Base-by-base conservation (phyloP, 2,797 vertebrate genomes). In the Molossus alvarezi region DNA sequence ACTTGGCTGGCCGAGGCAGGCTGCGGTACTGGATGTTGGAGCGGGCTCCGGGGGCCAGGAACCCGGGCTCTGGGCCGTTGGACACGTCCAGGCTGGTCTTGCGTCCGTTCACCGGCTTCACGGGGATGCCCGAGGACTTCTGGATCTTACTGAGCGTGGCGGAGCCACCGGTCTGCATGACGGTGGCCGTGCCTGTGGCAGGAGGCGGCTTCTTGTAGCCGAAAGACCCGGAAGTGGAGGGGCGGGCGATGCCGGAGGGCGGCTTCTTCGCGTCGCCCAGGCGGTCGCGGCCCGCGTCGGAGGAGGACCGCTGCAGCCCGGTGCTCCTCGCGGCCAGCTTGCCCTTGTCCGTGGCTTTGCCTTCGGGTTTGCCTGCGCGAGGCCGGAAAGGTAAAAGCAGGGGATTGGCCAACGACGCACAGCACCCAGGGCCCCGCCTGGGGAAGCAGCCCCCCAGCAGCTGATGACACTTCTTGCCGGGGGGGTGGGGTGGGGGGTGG, bases 21-120 rank as follows among this genome's bases (percentile, higher is more conserved):
- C 99, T 99, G 93, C 99, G 99, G 95, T 99, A 99, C 98, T 99
- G 99, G 85, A 99, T 99, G 93, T 99, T 99, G 20, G 99, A 99
- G 48, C 99, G 99, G 92, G 99, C 99, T n/a, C 98, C 99, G 0
- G 99, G 99, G 2, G 99, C 99, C 95, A 99, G 98, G 96, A 99
- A 99, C 1, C 99, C 99, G 0, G 98, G 98, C 82, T 99, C 99
- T 0, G 98, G 98, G 0, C 98, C 97, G 1, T 97, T 99, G 65
- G 99, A 99, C 83, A 99, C 99, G 17, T 99, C 99, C 5, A 99
- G 97, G 97, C 99, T 99, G 0, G 99, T 99, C 97, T 99, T 99
- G 9, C 99, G 98, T 20, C 99, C 99, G 0, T 97, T 98, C 60
- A 99, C 97, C 0, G 99, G 99, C 98, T 99, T 99, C 45, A 99